A percentile compares a stretch with the other conserved stretches of the same genome.
Conservation (phyloP, 2,113 vertebrate species). For the Rhinichthys klamathensis region DNA sequence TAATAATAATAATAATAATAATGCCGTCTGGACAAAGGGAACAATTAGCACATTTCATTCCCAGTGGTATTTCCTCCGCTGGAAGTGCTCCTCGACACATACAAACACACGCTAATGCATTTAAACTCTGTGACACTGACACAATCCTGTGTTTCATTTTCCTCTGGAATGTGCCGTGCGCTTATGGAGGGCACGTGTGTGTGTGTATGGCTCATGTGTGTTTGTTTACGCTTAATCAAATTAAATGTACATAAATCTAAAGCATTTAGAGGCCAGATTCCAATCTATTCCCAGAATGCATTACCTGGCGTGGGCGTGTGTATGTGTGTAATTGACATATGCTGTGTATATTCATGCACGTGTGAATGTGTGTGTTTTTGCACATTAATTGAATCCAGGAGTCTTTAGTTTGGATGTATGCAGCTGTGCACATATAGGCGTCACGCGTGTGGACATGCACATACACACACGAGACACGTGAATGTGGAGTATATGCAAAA, state of each 20-base stretch:
- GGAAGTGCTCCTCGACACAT: too few species aligned
- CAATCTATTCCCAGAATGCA: slow-evolving; percentile 48
- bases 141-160: slow-evolving; percentile 2
- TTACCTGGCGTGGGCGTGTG: slow-evolving; percentile 28
- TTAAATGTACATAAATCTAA: slow-evolving; percentile 55
- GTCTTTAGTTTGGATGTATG: neutral
- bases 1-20: slow-evolving; percentile 29
- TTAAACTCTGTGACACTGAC: neutral
- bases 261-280: slow-evolving; percentile 46
- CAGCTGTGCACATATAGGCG: neutral
- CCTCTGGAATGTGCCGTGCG: neutral
- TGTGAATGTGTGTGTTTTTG: slow-evolving; percentile 9
- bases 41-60: slow-evolving; percentile 31
- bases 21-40: neutral
- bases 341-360: slow-evolving; percentile 40
- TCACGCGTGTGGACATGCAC: neutral
- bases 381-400: neutral
- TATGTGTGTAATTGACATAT: neutral
- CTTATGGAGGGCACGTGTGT: slow-evolving; percentile 11
- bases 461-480: too few species aligned
- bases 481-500: neutral
- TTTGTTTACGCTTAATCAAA: slow-evolving; percentile 21
- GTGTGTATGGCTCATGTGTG: neutral
- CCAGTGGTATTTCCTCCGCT: neutral
- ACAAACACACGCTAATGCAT: neutral